Evolutionary conservation across 2,797 vertebrate genomes (phyloP), one percentile per base, ranked within the genome.

Genomic region (Anguilla pacifica): DNA sequence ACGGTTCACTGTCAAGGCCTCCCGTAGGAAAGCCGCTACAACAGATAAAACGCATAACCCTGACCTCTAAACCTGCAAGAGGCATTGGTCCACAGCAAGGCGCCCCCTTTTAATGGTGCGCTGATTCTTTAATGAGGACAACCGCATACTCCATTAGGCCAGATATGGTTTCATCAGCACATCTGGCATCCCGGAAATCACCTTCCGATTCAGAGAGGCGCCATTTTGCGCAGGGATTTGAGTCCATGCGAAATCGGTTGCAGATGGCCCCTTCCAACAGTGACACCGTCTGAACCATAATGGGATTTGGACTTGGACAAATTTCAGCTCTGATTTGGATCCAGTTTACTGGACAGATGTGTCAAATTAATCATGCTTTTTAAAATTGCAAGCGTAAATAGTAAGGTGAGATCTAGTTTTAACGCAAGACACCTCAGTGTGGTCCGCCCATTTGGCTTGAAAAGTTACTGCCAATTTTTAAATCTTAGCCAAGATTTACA

Each of bases 131-230:
- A 81, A 86, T 88, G n/a, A 84, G 81, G 17, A 39, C 67, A 86
- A 86, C 61, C 77, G 74, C 57, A 88, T 86, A 84, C 53, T 64
- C 85, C 61, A 86, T 86, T 88, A 82, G 49, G n/a, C 64, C 57
- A 55, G 28, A 79, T 43, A 81, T 3, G 49, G 83, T 77, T 57
- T 39, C n/a, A 49, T 86, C 85, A 88, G 88, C 85, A 88, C 61
- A 53, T 86, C 43, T 84, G 79, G 79, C 85, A 15, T 51, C n/a
- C 53, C 83, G 10, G 72, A 88, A 53, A 85, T 88, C 77, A 88
- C 59, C 77, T 86, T 86, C 35, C 4, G 25, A 43, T 77, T 77
- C 74, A 15, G 15, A 77, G 31, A 43, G 28, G 17, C 5, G 15
- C 39, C 39, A 39, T 39, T 77, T 77, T 77, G 74, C 17, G 70